Conservation (phyloP, 1,140 invertebrate species). For the Zaprionus lachaisei region DNA sequence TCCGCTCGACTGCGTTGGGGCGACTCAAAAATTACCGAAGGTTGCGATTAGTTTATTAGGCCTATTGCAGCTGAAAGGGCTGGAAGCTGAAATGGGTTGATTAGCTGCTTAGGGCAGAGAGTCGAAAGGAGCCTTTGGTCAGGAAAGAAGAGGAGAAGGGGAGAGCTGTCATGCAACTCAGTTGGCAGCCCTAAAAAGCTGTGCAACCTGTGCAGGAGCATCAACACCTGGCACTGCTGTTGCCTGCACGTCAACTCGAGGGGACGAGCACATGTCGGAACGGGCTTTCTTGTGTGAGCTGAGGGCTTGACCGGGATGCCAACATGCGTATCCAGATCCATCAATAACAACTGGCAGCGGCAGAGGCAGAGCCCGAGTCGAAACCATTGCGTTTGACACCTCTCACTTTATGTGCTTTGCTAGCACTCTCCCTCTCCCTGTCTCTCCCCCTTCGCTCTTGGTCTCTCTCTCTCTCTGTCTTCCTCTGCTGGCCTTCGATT, state of each 20-base stretch:
- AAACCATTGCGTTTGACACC: background rate
- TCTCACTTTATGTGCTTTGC: slow-evolving; percentile 11
- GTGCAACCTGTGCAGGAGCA: background rate
- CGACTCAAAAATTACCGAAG: slow-evolving; percentile 48
- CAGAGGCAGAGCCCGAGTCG: too few relatives aligned
- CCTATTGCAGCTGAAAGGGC: slow-evolving; percentile 36
- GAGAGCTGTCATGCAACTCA: background rate
- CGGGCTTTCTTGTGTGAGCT: background rate
- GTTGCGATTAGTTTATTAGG: slow-evolving; percentile 64
- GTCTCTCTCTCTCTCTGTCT: background rate
- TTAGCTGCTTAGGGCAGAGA: slow-evolving; percentile 5
- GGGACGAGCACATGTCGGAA: background rate
- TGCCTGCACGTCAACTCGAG: too few relatives aligned
- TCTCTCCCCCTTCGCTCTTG: background rate
- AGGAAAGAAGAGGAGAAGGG: background rate
- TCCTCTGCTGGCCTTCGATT: background rate
- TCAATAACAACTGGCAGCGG: slow-evolving; percentile 3
- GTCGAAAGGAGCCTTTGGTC: background rate
- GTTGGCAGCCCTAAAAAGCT: background rate
- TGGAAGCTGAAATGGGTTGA: slow-evolving; percentile 13
- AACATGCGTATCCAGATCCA: slow-evolving; percentile 3
- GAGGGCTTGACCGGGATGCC: background rate
- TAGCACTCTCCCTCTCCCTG: background rate
- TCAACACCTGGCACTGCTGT: background rate
- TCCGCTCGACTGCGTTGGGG: slow-evolving; percentile 61